Conservation (phyloP, 2,797 vertebrate species). For the Anisognathus igniventris region DNA sequence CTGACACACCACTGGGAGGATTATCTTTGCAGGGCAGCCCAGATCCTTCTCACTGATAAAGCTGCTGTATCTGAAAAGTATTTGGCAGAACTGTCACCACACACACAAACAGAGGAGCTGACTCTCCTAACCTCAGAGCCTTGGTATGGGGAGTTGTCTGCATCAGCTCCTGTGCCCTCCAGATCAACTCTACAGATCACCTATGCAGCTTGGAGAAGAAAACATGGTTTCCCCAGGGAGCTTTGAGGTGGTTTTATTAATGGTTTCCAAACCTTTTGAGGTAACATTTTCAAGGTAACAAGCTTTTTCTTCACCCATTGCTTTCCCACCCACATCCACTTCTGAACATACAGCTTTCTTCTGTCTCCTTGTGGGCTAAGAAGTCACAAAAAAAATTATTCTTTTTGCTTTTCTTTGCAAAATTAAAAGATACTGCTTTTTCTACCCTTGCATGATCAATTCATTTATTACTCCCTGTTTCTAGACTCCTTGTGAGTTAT, state of each 20-base stretch:
- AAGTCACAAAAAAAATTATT: not conserved
- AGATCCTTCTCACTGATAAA: conserved; percentile 43
- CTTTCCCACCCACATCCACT: not conserved
- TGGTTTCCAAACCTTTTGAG: not conserved
- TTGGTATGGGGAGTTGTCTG: not conserved
- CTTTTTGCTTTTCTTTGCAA: not conserved
- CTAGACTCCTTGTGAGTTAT: not conserved
- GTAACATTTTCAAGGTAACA: not conserved
- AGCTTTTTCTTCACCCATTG: not conserved
- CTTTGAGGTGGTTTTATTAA: not conserved
- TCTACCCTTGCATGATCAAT: not conserved
- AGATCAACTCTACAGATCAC: not conserved
- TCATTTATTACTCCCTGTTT: not conserved
- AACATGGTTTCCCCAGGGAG: not conserved
- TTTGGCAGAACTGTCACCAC: conserved; percentile 13
- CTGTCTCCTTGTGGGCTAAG: not conserved
- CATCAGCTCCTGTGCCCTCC: not conserved
- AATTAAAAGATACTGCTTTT: not conserved
- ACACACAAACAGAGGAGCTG: not conserved
- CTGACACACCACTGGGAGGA: conserved; percentile 37
- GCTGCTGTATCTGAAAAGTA: not conserved
- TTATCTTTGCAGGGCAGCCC: conserved; percentile 15
- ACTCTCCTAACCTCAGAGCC: conserved; percentile 15
- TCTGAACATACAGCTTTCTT: not conserved
- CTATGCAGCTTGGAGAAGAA: not conserved